Percentiles rank a stretch among this genome's conserved stretches.
Evolutionary conservation across 2,888 invertebrate species (phyloP).

Genomic region (Pyrochroa serraticornis): DNA sequence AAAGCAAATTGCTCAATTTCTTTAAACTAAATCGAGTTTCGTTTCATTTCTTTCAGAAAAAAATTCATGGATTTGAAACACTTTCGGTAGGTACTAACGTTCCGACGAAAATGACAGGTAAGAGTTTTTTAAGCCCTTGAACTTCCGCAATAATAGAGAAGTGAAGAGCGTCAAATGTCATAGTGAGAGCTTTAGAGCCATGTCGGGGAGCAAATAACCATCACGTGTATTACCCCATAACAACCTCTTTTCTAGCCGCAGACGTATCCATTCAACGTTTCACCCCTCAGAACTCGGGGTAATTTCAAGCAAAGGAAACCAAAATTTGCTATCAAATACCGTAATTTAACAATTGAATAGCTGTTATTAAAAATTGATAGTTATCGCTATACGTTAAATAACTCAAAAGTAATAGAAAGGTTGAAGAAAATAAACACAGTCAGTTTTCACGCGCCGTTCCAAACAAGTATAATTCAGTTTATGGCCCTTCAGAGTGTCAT

Average conservation of each 20-base stretch:
- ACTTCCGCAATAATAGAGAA: slow-evolving; percentile 27
- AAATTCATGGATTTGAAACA: too few species aligned
- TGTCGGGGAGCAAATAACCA: slow-evolving; percentile 34
- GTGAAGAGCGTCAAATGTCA: slow-evolving; percentile 28
- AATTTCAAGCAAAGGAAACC: slow-evolving; percentile 9
- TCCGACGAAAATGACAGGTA: slow-evolving; percentile 16
- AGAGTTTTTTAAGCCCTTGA: slow-evolving; percentile 25
- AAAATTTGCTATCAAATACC: neutral
- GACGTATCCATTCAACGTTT: slow-evolving; percentile 19
- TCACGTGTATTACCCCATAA: slow-evolving; percentile 36
- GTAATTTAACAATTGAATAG: neutral
- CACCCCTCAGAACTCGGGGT: neutral
- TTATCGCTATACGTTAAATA: slow-evolving; percentile 36
- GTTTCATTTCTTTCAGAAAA: too few species aligned
- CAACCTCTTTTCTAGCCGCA: slow-evolving; percentile 19
- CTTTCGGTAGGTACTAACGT: too few species aligned
- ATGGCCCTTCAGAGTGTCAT: slow-evolving; percentile 53
- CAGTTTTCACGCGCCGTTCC: slow-evolving; percentile 53
- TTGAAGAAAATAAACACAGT: slow-evolving; percentile 49
- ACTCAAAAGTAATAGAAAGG: slow-evolving; percentile 40
- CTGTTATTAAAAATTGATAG: slow-evolving; percentile 7
- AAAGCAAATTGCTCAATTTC: too few species aligned
- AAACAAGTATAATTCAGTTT: slow-evolving; percentile 56
- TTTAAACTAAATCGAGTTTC: too few species aligned
- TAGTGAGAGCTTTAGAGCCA: slow-evolving; percentile 31